Base-by-base conservation (phyloP, 1,140 invertebrate species). In the Gonioctena quinquepunctata region DNA sequence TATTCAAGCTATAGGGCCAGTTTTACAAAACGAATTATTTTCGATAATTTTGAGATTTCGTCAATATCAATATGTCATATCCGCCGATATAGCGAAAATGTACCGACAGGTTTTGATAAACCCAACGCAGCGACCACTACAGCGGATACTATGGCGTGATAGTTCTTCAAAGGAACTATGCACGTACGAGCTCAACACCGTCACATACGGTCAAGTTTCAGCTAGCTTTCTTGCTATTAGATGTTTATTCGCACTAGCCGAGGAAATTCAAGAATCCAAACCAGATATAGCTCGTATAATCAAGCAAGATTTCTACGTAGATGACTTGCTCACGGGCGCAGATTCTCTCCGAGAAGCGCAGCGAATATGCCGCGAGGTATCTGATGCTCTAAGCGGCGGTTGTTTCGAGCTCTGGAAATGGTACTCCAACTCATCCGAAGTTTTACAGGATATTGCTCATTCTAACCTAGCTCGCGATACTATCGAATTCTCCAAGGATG, bases 41-140 rank as follows among this genome's bases (percentile, higher is more conserved):
- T 72, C 76, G 23, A 74, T 85, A 56, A 27, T 86, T 4, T 69
- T 84, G 18, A 78, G 83, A 64, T 86, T 84, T 77, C 42, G 84
- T 56, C 67, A 68, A 28, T 75, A 83, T 61, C 66, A 62, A 19
- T 70, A 81, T 50, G 80, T 79, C 18, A 72, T 86, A 19, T 71
- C 75, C n/a, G 79, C 77, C 18, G 84, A 85, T 64, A 77, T 84
- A 4, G 68, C 71, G 16, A 79, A 84, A 69, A 83, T 83, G 73
- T 85, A 81, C 54, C 54, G 79, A 11, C 8, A 33, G 28, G 28
- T 33, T 11, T 33, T 5, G 0, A 33, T 33, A 11, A 33, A 33
- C 3, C 28, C 28, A 11, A 13, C 8, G n/a, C 3, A 33, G 28
- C 28, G 28, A 3, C 28, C 28, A 33, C 28, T 33, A 33, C 28